These are phyloP conservation scores for Pheosia gnoma DNA, from an alignment of 2,888 invertebrate species.

Conservation along the genomic window DNA sequence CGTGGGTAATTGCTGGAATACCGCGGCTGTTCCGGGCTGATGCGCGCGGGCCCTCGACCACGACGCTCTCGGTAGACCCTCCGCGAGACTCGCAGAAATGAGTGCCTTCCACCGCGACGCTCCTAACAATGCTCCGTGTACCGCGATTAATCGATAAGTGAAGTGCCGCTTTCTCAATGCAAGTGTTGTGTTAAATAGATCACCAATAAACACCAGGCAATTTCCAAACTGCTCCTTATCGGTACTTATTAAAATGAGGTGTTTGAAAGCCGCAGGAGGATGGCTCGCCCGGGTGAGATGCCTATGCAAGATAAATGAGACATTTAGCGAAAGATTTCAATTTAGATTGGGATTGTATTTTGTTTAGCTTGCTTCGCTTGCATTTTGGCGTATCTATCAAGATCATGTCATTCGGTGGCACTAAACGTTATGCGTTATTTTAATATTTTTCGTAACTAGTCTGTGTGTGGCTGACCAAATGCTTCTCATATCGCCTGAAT, in stretches of 20 bases:
- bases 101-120: slow-evolving; percentile 63
- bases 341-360: slow-evolving; percentile 71
- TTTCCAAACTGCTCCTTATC: slow-evolving; percentile 59
- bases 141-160: slow-evolving; percentile 76
- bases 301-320: slow-evolving; percentile 64
- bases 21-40: slow-evolving; percentile 78
- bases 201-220: slow-evolving; percentile 55
- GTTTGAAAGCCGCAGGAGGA: slow-evolving; percentile 80
- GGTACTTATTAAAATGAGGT: slow-evolving; percentile 77
- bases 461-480: slow-evolving; percentile 29
- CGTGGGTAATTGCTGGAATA: slow-evolving; percentile 81
- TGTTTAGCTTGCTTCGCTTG: slow-evolving; percentile 70
- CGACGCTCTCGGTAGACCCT: slow-evolving; percentile 70
- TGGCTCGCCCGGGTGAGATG: slow-evolving; percentile 82
- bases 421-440: slow-evolving; percentile 52
- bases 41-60: slow-evolving; percentile 79
- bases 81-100: slow-evolving; percentile 73
- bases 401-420: slow-evolving; percentile 57
- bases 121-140: slow-evolving; percentile 70
- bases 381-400: slow-evolving; percentile 58
- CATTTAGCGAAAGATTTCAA: slow-evolving; percentile 75
- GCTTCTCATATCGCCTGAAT: slow-evolving; percentile 44
- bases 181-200: slow-evolving; percentile 69
- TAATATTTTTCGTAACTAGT: slow-evolving; percentile 43
- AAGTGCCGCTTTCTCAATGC: slow-evolving; percentile 71